These are phyloP conservation scores for Macropis europaea DNA, from an alignment of 2,888 invertebrate genomes.

Conservation along the genomic window DNA sequence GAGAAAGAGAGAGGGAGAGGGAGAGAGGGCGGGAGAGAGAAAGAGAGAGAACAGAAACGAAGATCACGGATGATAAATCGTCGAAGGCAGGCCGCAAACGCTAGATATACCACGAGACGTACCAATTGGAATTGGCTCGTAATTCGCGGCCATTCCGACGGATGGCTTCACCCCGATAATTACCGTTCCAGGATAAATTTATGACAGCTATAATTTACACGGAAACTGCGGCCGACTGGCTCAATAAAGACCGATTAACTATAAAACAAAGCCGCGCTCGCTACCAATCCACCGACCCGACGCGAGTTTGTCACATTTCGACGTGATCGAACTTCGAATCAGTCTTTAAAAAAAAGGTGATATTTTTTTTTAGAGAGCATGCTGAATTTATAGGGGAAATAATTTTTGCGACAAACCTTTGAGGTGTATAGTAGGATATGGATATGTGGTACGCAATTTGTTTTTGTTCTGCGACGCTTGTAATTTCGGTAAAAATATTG, in stretches of 20 bases:
- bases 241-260: constrained; percentile 67
- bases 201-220: constrained; percentile 67
- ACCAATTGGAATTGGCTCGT: constrained; percentile 66
- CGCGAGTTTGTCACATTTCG: background rate
- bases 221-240: constrained; percentile 62
- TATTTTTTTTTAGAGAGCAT: too few relatives aligned
- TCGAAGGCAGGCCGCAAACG: constrained; percentile 49
- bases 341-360: too few relatives aligned
- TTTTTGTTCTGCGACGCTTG: too few relatives aligned
- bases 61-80: constrained; percentile 61
- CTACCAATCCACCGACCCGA: constrained; percentile 23
- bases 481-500: too few relatives aligned
- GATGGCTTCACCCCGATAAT: constrained; percentile 65
- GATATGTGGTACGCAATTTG: too few relatives aligned
- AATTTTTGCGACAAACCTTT: too few relatives aligned
- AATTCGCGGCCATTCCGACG: constrained; percentile 65
- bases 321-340: constrained; percentile 43
- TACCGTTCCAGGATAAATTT: constrained; percentile 68
- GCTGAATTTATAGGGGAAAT: too few relatives aligned
- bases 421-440: too few relatives aligned
- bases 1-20: background rate
- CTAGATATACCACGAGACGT: constrained; percentile 47
- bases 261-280: constrained; percentile 59
- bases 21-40: background rate
- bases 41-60: constrained; percentile 35